Evolutionary conservation across 2,888 invertebrate genomes (phyloP), one percentile per base, ranked within the genome.

Genomic region (Druceiella hillmani): DNA sequence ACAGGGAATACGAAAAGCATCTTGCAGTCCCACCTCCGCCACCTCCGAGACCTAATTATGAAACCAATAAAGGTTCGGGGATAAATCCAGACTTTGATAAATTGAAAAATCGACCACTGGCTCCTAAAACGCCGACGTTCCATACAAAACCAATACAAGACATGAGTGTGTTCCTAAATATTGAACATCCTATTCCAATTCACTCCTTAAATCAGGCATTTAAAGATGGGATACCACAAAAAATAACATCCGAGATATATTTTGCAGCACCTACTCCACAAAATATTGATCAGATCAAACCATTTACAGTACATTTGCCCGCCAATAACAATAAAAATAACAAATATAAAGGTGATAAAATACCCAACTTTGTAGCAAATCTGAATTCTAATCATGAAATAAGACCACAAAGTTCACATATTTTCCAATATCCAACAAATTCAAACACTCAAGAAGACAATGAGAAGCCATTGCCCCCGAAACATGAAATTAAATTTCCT

Each of bases 221-320:
- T 9, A 48, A 52, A 34, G 62, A 65, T 31, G 59, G 63, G 41
- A 36, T 53, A 17, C 67, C 66, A 10, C 66, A 66, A 3, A 72
- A 69, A 56, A 63, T 72, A 9, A 72, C 72, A 5, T 72, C 72
- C 14, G 72, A 72, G 52, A 62, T 72, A 39, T 72, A 72, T 46
- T 72, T 64, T 44, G 72, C 72, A 32, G 59, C 70, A 22, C 68
- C 70, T 51, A 54, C 61, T 36, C 61, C 66, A 31, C 62, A 58
- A 37, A 61, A 53, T 17, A 33, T 35, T 39, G 61, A 64, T 25
- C 62, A 64, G 3, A 59, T 63, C 36, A 59, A 66, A 20, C 64
- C 66, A 1, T 70, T 66, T 46, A 69, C 65, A 9, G 57, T 72
- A 33, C 64, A 64, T 24, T 60, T 71, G 41, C 66, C 66, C 31